Conservation (phyloP, 2,797 vertebrate genomes). For the Pampus argenteus region DNA sequence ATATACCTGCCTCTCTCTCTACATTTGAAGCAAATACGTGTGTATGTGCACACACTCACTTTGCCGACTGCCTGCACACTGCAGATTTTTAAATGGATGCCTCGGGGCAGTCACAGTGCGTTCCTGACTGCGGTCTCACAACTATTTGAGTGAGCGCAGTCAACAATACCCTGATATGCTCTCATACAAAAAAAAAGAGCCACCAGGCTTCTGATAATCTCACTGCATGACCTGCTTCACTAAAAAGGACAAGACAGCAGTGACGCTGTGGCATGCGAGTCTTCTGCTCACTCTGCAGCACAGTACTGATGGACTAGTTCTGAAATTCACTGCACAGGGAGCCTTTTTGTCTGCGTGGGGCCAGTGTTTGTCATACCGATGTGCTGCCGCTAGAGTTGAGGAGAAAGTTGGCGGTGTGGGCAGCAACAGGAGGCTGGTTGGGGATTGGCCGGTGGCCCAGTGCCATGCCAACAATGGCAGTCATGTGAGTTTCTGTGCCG, state of each 20-base stretch:
- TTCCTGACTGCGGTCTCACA: conserved; percentile 22
- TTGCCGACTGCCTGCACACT: conserved; percentile 35
- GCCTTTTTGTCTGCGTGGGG: conserved; percentile 21
- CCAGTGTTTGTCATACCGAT: conserved; percentile 81
- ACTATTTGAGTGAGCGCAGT: conserved; percentile 40
- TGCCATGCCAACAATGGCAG: conserved; percentile 98
- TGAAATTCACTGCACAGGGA: conserved; percentile 4
- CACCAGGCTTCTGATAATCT: conserved; percentile 38
- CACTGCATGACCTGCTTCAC: conserved; percentile 31
- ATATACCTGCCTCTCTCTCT: not conserved
- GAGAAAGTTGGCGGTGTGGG: conserved; percentile 98
- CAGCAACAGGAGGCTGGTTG: conserved; percentile 92
- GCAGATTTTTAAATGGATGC: conserved; percentile 74
- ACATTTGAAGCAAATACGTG: conserved; percentile 1
- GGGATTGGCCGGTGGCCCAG: conserved; percentile 95
- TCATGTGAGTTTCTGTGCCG: conserved; percentile 99
- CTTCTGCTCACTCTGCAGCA: conserved; percentile 9
- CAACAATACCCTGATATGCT: conserved; percentile 43
- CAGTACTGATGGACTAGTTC: not conserved
- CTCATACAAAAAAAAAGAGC: conserved; percentile 65
- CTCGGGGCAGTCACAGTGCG: conserved; percentile 38
- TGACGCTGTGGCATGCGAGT: conserved; percentile 19
- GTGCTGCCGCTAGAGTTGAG: conserved; percentile 94
- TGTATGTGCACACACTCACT: conserved; percentile 18
- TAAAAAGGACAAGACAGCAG: conserved; percentile 43